Conservation (phyloP, 2,113 vertebrate genomes). For the Elephantulus edwardii region DNA sequence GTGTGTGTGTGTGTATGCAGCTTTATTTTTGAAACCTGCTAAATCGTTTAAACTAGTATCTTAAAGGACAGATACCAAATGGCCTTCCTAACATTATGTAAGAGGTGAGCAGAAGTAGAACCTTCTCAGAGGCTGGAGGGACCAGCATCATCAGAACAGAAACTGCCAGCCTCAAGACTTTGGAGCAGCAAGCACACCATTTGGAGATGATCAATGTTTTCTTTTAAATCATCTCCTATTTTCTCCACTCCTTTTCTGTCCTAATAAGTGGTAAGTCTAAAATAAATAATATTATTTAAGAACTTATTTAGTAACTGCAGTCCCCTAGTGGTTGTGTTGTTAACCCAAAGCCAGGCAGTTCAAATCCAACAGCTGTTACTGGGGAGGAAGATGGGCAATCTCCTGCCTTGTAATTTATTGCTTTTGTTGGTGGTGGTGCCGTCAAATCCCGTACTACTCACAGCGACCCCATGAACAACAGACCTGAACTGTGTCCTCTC, state of each 20-base stretch:
- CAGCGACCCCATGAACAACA: no score
- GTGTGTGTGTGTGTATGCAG: neutral
- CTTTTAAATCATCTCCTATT: neutral
- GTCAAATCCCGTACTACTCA: no score
- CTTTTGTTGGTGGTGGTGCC: no score
- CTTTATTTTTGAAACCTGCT: slow-evolving; percentile 46
- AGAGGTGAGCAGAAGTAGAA: neutral
- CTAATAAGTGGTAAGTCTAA: slow-evolving; percentile 64
- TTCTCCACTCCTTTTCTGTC: neutral
- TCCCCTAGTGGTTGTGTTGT: no score
- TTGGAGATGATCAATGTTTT: neutral
- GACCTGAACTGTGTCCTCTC: no score
- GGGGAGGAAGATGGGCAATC: no score
- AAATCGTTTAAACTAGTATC: neutral
- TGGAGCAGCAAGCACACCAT: neutral
- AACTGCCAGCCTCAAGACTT: neutral
- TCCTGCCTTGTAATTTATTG: no score
- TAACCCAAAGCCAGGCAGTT: no score
- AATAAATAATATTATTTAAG: neutral
- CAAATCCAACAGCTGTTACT: no score
- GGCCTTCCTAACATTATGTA: neutral
- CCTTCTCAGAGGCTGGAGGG: neutral
- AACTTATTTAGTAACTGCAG: neutral
- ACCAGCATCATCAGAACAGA: neutral
- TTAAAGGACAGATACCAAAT: neutral